Evolutionary conservation across 2,113 vertebrate species (phyloP), one percentile per base, ranked within the genome.

Genomic region (Spea bombifrons): DNA sequence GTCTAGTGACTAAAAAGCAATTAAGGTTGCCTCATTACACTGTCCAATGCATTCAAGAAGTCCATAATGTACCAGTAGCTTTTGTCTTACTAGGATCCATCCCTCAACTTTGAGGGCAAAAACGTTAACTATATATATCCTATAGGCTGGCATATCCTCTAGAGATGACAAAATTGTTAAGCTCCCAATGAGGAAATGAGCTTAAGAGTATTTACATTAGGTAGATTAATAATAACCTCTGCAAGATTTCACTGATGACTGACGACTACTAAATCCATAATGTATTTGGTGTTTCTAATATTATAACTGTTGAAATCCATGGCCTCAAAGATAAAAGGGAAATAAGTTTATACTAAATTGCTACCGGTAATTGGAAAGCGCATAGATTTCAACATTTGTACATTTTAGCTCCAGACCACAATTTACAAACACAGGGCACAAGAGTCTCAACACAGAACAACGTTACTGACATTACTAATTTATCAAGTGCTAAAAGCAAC

Each of bases 401-500:
- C 64, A 83, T 83, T 87, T 85, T 83, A 86, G 81, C 46, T 81
- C 73, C 49, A 83, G 81, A 85, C 86, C 84, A 84, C 86, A 88
- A 82, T 84, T 87, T 87, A 85, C 81, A 85, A 88, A 86, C 79
- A 83, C 75, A 85, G 83, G 78, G 71, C 71, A 70, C 49, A 9
- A 50, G 80, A 86, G 80, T 83, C 83, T 7, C 86, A 83, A 59
- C 81, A 66, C 76, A 83, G 85, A 76, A 83, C 82, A 77, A 75
- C 83, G 83, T 44, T 81, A 81, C 73, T 84, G 71, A 78, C 81
- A 85, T 87, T 84, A 86, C 85, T 88, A 86, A 89, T 86, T 86
- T 84, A 89, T 88, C 79, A 85, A 80, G 71, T 80, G 74, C 82
- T 87, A 84, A 87, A 89, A 87, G 86, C 86, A 82, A 83, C 82